Percentiles rank a stretch among this genome's conserved stretches.
Evolutionary conservation across 2,797 vertebrate genomes (phyloP).

Genomic region (Geotrypetes seraphini): DNA sequence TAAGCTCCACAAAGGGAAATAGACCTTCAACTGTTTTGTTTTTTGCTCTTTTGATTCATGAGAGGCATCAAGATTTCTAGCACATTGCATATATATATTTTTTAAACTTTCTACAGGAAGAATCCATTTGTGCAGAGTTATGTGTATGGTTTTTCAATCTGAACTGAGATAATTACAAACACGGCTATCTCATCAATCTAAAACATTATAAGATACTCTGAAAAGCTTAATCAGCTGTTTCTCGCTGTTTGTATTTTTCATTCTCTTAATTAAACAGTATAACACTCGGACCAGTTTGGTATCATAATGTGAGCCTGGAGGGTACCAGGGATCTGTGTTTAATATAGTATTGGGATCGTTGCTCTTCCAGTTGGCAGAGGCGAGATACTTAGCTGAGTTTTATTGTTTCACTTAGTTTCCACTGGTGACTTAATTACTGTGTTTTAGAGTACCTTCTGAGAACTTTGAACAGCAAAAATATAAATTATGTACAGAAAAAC

Average conservation of each 20-base stretch:
- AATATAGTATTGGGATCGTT: too few species aligned
- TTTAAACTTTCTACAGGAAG: not conserved
- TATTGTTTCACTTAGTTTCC: too few species aligned
- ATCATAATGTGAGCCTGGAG: too few species aligned
- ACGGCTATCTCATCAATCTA: not conserved
- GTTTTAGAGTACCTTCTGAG: too few species aligned
- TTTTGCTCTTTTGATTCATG: not conserved
- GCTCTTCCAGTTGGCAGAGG: too few species aligned
- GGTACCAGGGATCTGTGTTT: too few species aligned
- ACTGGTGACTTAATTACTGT: too few species aligned
- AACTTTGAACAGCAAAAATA: too few species aligned
- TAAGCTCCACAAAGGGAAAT: conserved; percentile 1
- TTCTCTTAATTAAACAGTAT: too few species aligned
- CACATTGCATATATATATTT: not conserved
- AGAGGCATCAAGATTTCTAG: conserved; percentile 1
- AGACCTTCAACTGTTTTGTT: conserved; percentile 2
- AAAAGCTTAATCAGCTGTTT: conserved; percentile 5
- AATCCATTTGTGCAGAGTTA: not conserved
- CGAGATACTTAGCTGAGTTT: too few species aligned
- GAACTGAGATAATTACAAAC: not conserved
- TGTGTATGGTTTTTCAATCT: not conserved
- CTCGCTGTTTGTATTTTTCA: not conserved
- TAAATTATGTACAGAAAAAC: too few species aligned
- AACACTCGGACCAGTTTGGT: too few species aligned
- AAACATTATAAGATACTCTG: not conserved